Conservation (phyloP, 2,113 vertebrate species). For the Antigone vipio region DNA sequence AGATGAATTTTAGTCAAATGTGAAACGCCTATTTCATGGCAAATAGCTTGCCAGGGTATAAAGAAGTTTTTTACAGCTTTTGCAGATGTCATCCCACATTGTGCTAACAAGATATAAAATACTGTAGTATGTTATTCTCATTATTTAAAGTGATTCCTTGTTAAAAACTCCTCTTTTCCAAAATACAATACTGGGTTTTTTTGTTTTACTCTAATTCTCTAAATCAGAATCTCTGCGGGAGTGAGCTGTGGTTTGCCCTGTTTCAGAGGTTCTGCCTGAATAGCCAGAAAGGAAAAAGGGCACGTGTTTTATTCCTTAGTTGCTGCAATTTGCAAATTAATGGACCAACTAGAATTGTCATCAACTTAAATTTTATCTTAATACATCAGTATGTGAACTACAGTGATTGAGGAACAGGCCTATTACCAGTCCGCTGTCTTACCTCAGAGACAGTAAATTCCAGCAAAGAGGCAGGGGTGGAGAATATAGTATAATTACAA, state of each 20-base stretch:
- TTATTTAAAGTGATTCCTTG: neutral
- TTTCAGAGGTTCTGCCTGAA: neutral
- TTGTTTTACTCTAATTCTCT: neutral
- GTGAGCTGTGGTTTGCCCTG: neutral
- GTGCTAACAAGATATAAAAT: neutral
- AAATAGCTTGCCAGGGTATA: neutral
- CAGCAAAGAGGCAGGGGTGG: neutral
- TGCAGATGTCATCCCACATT: neutral
- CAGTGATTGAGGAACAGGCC: neutral
- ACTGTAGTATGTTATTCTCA: neutral
- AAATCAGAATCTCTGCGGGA: neutral
- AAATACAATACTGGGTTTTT: neutral
- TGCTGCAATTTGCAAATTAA: neutral
- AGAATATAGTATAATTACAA: neutral
- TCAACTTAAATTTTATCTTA: neutral
- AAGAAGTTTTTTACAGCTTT: neutral
- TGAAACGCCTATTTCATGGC: neutral
- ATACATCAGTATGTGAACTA: neutral
- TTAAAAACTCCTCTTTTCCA: neutral
- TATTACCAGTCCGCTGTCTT: neutral
- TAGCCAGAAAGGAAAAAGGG: neutral
- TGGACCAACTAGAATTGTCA: neutral
- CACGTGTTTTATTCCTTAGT: neutral
- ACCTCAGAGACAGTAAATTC: neutral
- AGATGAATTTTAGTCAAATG: neutral